phyloP scores from a whole-genome alignment of 2,797 vertebrate genomes.

The Enteromius treurensis region DNA sequence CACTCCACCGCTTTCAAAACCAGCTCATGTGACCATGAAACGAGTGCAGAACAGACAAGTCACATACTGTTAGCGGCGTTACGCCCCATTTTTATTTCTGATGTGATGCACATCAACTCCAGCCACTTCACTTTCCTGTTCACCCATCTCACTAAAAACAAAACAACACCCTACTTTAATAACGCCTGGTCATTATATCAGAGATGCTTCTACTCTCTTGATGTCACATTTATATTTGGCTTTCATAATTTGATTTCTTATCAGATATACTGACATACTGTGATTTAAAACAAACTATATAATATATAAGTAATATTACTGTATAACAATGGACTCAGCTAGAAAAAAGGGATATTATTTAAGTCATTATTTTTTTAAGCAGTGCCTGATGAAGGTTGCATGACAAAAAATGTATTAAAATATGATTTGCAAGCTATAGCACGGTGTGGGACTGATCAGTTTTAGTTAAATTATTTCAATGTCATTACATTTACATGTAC shows the following conservation, averaged over 20 bases:
- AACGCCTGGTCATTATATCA: background rate
- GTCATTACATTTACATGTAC: background rate
- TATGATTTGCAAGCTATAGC: background rate
- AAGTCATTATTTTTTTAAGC: background rate
- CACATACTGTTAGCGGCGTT: background rate
- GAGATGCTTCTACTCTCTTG: background rate
- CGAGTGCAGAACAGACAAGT: background rate
- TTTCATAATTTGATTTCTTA: background rate
- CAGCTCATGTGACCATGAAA: background rate
- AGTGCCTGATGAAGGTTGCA: background rate
- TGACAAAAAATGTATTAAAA: background rate
- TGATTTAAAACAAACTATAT: too few species aligned
- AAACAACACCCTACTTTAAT: background rate
- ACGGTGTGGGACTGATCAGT: background rate
- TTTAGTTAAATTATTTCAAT: background rate
- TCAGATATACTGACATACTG: background rate
- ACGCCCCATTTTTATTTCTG: background rate
- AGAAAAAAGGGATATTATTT: background rate
- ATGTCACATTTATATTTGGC: background rate
- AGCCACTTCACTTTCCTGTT: background rate
- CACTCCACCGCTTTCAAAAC: background rate
- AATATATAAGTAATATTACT: background rate
- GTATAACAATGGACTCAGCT: background rate
- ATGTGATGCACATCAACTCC: background rate
- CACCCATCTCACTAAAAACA: background rate